These are phyloP conservation scores for Parnassius apollo DNA, from an alignment of 2,888 invertebrate genomes.

Conservation along the genomic window DNA sequence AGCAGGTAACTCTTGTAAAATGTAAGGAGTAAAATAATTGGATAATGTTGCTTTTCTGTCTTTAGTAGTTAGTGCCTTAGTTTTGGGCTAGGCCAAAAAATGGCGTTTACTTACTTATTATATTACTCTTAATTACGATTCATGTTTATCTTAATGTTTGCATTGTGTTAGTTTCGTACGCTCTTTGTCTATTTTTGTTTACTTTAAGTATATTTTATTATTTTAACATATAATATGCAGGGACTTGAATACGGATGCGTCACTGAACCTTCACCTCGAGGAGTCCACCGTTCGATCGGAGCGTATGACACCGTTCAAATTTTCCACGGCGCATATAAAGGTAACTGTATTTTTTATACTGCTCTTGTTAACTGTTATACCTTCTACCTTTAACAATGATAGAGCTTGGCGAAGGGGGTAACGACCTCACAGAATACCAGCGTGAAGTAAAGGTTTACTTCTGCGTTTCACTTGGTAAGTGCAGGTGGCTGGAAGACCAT, in stretches of 20 bases:
- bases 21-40: too few species aligned
- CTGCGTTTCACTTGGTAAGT: too few species aligned
- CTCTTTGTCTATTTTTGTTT: background rate
- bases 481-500: too few species aligned
- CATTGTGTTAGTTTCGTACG: background rate
- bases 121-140: too few species aligned
- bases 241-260: conserved; percentile 78
- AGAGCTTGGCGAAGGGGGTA: too few species aligned
- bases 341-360: conserved; percentile 41
- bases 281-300: conserved; percentile 83
- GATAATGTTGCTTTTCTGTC: background rate
- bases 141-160: background rate
- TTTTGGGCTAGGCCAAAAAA: background rate
- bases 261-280: conserved; percentile 78
- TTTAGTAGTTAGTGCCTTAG: background rate
- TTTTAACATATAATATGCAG: conserved; percentile 38
- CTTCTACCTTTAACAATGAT: too few species aligned
- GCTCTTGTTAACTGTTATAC: too few species aligned
- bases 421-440: too few species aligned
- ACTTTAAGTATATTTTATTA: too few species aligned
- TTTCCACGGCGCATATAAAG: conserved; percentile 89
- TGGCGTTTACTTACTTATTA: too few species aligned
- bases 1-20: too few species aligned
- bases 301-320: conserved; percentile 91
- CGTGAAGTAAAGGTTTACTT: too few species aligned